Evolutionary conservation across 2,888 invertebrate genomes (phyloP).

Genomic region (Mythimna albipuncta): DNA sequence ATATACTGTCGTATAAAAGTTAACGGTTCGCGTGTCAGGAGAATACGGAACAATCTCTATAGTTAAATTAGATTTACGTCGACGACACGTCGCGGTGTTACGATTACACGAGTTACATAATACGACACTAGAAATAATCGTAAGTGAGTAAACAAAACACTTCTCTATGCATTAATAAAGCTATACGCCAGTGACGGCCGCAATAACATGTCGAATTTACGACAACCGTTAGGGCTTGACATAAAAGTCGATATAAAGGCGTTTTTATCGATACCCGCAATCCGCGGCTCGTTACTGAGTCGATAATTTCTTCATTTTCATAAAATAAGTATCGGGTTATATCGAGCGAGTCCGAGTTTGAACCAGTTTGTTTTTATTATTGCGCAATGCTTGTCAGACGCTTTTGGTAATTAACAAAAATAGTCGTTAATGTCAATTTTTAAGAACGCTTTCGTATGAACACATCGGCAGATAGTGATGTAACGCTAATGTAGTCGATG

Average conservation of each 20-base stretch:
- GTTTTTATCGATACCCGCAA: constrained; percentile 84
- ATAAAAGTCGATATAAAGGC: constrained; percentile 83
- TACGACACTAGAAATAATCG: constrained; percentile 69
- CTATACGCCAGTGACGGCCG: constrained; percentile 71
- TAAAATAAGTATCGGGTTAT: constrained; percentile 65
- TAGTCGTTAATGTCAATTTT: constrained; percentile 66
- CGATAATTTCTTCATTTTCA: constrained; percentile 86
- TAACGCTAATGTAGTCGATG: constrained; percentile 35
- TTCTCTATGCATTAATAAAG: constrained; percentile 83
- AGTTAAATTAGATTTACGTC: constrained; percentile 76
- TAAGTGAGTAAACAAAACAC: constrained; percentile 74
- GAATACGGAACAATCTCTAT: constrained; percentile 68
- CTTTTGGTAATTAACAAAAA: constrained; percentile 72
- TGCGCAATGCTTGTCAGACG: constrained; percentile 65
- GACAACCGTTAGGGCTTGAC: constrained; percentile 77
- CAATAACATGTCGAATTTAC: constrained; percentile 83
- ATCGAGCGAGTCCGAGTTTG: constrained; percentile 67
- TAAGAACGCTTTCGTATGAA: constrained; percentile 57
- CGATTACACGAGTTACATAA: constrained; percentile 75
- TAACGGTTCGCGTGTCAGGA: constrained; percentile 69
- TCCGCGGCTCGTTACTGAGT: constrained; percentile 78
- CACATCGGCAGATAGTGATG: constrained; percentile 42
- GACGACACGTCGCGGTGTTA: constrained; percentile 67
- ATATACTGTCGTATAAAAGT: constrained; percentile 67
- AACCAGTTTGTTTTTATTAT: constrained; percentile 75